Base-by-base conservation (phyloP, 2,113 vertebrate genomes). In the Notarius lentiginosus region DNA sequence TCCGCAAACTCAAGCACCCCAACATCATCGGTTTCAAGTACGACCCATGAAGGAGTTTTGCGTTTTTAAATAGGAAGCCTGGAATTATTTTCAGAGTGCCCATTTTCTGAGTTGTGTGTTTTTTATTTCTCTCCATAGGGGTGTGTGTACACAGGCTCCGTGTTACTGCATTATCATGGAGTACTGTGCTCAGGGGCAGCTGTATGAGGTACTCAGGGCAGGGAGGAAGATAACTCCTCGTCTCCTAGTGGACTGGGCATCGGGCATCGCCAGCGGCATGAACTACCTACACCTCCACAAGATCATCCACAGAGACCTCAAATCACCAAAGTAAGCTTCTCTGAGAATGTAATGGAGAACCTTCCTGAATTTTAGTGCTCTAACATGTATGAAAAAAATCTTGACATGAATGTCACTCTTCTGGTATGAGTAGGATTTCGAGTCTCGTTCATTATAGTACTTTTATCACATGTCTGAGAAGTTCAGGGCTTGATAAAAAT, bases 1-100 rank as follows among this genome's bases (percentile, higher is more conserved):
- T 99, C 92, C 92, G 98, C 87, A 99, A 99, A 84, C 94, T 99
- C 91, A 99, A 99, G 90, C 98, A 99, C 87, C 98, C 98, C 63
- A 99, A 99, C 94, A 98, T 99, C 93, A 99, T 99, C 75, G 97
- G 97, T 14, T 99, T 99, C 93, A 99, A 99, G 98, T 99, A 95
- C 83, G 97, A 95, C 49, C 18, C 22, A 17, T 3, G 4, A 41
- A 60, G 1, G n/a, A 53, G 22, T 53, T 18, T 79, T 22, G 49
- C 3, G 1, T 60, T 34, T 80, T 60, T 79, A 34, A 79, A 56
- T 8, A 4, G 41, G 10, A n/a, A n/a, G 1, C 22, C 10, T 82
- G n/a, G 5, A 9, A 27, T 30, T 2, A 1, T 4, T 27, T 34
- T 34, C 22, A 55, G 0, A n/a, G 34, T 30, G 2, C 4, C 24